Percentiles rank a stretch among this genome's conserved stretches.
phyloP scores from a whole-genome alignment of 1,140 invertebrate genomes.

The Papilio polyxenes region DNA sequence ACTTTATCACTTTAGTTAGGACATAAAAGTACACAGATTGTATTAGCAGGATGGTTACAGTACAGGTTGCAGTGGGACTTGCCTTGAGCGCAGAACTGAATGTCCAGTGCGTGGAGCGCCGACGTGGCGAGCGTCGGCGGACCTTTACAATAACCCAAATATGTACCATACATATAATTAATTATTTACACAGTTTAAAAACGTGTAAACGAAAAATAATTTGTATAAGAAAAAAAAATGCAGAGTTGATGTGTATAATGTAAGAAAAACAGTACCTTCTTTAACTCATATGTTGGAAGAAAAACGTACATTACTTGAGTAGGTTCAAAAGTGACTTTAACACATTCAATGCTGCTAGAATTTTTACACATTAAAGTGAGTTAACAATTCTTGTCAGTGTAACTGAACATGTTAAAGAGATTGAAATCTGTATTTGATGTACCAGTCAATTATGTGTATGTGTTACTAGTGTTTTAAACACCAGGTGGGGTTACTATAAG shows the following conservation, averaged over 20 bases:
- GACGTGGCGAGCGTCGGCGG: constrained; percentile 72
- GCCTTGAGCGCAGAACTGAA: constrained; percentile 76
- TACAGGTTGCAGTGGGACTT: constrained; percentile 49
- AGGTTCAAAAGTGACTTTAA: no score
- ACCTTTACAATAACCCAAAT: constrained; percentile 60
- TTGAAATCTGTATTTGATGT: no score
- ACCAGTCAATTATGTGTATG: background rate
- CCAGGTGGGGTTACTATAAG: background rate
- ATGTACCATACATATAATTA: background rate
- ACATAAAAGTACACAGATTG: background rate
- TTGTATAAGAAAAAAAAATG: background rate
- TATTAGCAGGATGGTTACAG: background rate
- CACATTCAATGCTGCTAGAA: no score
- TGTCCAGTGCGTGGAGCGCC: constrained; percentile 72
- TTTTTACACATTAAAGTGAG: no score
- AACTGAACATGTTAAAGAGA: no score
- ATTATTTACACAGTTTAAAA: no score
- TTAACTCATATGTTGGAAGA: no score
- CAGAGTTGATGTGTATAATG: background rate
- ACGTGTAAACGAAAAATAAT: no score
- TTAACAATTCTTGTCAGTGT: no score
- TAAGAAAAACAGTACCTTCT: no score
- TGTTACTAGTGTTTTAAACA: no score
- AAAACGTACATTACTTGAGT: no score
- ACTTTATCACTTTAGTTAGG: constrained; percentile 7